Evolutionary conservation across 2,113 vertebrate species (phyloP).

Genomic region (Plotosus lineatus): DNA sequence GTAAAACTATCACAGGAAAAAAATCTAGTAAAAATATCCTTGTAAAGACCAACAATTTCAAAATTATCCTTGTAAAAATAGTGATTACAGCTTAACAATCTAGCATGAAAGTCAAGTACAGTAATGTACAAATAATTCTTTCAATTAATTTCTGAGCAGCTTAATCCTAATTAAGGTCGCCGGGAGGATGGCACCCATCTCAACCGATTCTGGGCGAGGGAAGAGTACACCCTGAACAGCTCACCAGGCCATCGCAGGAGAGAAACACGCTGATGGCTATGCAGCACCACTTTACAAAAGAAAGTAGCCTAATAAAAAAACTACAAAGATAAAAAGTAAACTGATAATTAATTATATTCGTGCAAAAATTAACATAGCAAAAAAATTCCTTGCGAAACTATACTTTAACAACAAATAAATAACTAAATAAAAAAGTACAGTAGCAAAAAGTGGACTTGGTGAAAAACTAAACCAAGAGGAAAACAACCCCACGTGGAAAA

Average conservation of each 20-base stretch:
- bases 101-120: neutral
- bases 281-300: neutral
- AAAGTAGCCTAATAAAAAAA: neutral
- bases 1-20: neutral
- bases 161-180: too few species aligned
- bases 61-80: neutral
- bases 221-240: too few species aligned
- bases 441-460: neutral
- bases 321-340: neutral
- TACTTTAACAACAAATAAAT: neutral
- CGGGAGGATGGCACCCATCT: too few species aligned
- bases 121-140: too few species aligned
- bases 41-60: neutral
- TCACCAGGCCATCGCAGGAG: too few species aligned
- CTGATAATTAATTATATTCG: too few species aligned
- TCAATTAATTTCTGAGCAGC: too few species aligned
- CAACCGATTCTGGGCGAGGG: too few species aligned
- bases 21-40: neutral
- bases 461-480: neutral
- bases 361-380: neutral
- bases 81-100: neutral
- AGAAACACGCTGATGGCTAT: too few species aligned
- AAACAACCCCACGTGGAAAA: neutral
- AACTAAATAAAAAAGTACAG: neutral
- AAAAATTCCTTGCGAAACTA: neutral